phyloP scores from a whole-genome alignment of 2,113 vertebrate species.

The Bubo bubo region DNA sequence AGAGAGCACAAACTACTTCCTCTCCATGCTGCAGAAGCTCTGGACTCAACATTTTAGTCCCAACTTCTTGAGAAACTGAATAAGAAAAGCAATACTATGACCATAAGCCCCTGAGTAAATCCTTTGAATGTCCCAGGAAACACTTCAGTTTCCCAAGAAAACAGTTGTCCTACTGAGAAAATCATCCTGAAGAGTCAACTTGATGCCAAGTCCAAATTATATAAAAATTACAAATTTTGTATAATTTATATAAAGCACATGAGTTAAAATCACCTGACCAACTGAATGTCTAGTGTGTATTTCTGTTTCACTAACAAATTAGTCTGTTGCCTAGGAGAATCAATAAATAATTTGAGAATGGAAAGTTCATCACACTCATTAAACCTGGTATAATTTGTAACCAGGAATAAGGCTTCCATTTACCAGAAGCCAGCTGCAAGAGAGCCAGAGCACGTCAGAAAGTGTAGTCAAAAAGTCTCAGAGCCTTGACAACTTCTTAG shows the following conservation, averaged over 20 bases:
- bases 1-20: not conserved
- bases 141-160: not conserved
- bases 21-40: not conserved
- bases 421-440: not conserved
- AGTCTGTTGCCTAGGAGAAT: not conserved
- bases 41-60: not conserved
- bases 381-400: not conserved
- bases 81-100: not conserved
- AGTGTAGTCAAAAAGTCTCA: not conserved
- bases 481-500: not conserved
- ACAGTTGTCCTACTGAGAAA: not conserved
- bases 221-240: not conserved
- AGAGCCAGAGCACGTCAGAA: not conserved
- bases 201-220: not conserved
- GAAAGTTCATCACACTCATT: not conserved
- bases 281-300: not conserved
- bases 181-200: not conserved
- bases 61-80: not conserved
- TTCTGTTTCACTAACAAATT: conserved; percentile 5
- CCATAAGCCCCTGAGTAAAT: not conserved
- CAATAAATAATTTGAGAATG: not conserved
- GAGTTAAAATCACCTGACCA: not conserved
- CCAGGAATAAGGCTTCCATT: not conserved
- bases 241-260: not conserved
- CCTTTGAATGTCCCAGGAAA: not conserved